Evolutionary conservation across 2,113 vertebrate genomes (phyloP), one percentile per base, ranked within the genome.

Genomic region (Rhinichthys klamathensis): DNA sequence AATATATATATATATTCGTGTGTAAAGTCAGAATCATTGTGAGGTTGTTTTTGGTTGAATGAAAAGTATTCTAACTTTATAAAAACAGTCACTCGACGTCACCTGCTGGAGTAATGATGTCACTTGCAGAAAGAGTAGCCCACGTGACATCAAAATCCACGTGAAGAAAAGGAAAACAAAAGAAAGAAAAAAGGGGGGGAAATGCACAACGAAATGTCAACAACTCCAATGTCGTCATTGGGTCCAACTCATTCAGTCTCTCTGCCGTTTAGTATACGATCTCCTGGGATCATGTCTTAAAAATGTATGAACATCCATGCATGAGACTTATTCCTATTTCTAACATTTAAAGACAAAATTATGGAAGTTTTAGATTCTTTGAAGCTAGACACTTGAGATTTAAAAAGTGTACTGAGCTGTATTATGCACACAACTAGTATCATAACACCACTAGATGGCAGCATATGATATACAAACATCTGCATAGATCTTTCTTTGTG

Each of bases 371-470:
- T 5, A 15, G 13, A 51, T 15, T 49, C 1, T 49, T 15, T 49
- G 4, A 8, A 41, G 41, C 8, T 41, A 9, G n/a, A 63, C n/a
- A 27, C 60, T 11, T 61, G 1, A 12, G 56, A n/a, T 21, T 58
- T 41, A 0, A 51, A 15, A 51, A 4, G 13, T 54, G 18, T 7
- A 54, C 25, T 2, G 27, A 63, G 25, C 4, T 13, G 61, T 27
- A 54, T 1, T 69, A 23, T 3, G 21, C 18, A 23, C 54, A 9
- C 54, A 27, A 4, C 27, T 56, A 7, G 15, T 30, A 10, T 21
- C 35, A 18, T 32, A 1, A 10, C 0, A 38, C 32, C 67, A 87
- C 83, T 54, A 89, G 88, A 83, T 89, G 88, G 83, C 83, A 87
- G 82, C 83, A 82, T 15, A 12, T 82, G 44, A 63, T 25, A 27